Base-by-base conservation (phyloP, 2,888 invertebrate species). In the Seira musarum region DNA sequence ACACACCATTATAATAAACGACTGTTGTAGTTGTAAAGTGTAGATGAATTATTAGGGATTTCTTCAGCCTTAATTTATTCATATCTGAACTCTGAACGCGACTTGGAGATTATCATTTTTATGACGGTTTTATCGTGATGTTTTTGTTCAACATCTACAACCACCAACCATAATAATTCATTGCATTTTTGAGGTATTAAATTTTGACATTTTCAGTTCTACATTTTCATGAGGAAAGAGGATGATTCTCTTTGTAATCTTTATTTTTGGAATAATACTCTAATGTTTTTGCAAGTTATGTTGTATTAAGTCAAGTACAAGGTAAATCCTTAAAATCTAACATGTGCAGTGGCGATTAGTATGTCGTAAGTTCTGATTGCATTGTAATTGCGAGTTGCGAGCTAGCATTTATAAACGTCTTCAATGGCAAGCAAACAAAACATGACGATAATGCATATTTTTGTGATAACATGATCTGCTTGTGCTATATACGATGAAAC, bases 391-490 rank as follows among this genome's bases (percentile, higher is more conserved):
- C 13, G 13, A 40, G 17, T 53, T 53, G 17, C 13, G 17, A 13
- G 13, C 13, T 53, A 53, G 53, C 53, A 3, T 8, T n/a, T 3
- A 15, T 53, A n/a, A 17, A 53, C 53, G 53, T 53, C 53, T 30
- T n/a, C 53, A 53, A 17, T 53, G 53, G 2, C 3, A 15, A 53
- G 61, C 61, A 3, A 61, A 6, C 61, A 61, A 13, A 61, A 21
- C 22, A 22, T 61, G 61, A 10, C 19, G 17, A 17, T 53, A 53
- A 53, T 53, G 17, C 61, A 21, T 21, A 19, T 61, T 57, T 57
- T 61, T 19, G 17, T 19, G 61, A 13, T 61, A 78, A 78, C 78
- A 49, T 78, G 78, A 78, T 78, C 65, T 71, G 71, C 63, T 79
- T 64, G 49, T 80, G 73, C 64, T 80, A 74, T 69, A 64, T 74